Conservation (phyloP, 2,888 invertebrate genomes). For the Agriotes lineatus region DNA sequence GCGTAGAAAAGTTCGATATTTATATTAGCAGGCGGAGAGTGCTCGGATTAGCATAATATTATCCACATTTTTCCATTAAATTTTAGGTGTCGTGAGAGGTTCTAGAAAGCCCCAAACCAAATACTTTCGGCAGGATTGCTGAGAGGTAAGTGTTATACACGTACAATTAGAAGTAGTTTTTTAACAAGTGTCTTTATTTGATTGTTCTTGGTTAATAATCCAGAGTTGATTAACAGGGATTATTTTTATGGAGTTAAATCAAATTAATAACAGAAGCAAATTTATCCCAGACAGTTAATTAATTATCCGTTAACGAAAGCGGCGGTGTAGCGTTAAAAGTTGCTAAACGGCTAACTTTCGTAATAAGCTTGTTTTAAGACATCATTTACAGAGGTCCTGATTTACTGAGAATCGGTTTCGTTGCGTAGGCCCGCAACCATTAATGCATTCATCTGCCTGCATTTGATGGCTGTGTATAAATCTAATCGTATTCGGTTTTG, state of each 20-base stretch:
- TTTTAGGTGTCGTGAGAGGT: background rate
- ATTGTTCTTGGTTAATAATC: no score
- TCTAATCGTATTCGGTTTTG: conserved; percentile 24
- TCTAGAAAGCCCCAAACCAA: background rate
- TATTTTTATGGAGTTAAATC: background rate
- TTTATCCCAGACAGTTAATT: background rate
- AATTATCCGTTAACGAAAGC: background rate
- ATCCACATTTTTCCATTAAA: conserved; percentile 9
- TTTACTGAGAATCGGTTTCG: conserved; percentile 15
- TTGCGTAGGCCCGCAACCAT: conserved; percentile 5
- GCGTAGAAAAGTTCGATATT: background rate
- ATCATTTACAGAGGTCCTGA: background rate
- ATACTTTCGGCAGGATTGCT: no score
- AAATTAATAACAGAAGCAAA: background rate
- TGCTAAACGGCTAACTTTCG: conserved; percentile 9
- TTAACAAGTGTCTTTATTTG: background rate
- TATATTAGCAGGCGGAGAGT: conserved; percentile 1
- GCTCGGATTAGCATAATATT: conserved; percentile 7
- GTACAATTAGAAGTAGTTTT: no score
- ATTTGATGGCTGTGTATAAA: conserved; percentile 18
- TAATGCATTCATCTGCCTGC: conserved; percentile 14
- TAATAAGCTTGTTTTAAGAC: conserved; percentile 12
- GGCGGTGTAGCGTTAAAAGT: background rate
- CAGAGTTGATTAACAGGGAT: no score
- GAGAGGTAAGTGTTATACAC: no score